Evolutionary conservation across 1,140 invertebrate genomes (phyloP), one percentile per base, ranked within the genome.

Genomic region (Drosophila suzukii): DNA sequence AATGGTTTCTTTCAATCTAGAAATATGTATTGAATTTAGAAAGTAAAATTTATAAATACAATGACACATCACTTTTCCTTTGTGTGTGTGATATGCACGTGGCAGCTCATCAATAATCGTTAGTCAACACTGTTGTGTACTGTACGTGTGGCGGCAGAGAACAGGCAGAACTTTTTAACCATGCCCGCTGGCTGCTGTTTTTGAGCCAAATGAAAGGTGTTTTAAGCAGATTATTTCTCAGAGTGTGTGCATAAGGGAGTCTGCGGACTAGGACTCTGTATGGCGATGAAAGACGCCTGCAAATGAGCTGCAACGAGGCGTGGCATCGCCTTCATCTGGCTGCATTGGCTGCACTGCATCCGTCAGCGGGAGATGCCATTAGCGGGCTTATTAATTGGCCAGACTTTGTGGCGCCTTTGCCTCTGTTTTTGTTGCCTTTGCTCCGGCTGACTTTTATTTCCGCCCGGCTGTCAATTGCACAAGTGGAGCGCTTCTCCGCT

Each of bases 311-410:
- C 70, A 78, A 8, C 62, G 39, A 39, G 49, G 15, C 70, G 56
- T n/a, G 13, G 47, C 24, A 30, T 30, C 47, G 13, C 7, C 24
- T 30, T 10, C 47, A n/a, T 49, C 6, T 30, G 47, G 24, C 24
- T 47, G 44, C n/a, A 4, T 3, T 3, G 11, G 24, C 50, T 51
- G 30, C 50, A 36, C 63, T 75, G 80, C 77, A 80, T 80, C 71
- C 62, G 77, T 78, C 59, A 49, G 63, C 75, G 71, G 71, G 75
- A 60, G 65, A 78, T 47, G 82, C 76, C 78, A 85, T 85, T 85
- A 85, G 82, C 55, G 53, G 75, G 65, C 75, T 81, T 79, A 81
- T 81, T 85, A 85, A 85, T 85, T 86, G 81, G 78, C 82, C 78
- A 77, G 74, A 60, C 74, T 56, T 12, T 7, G 41, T 34, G 54